A percentile compares a stretch with the other conserved stretches of the same genome.
Evolutionary conservation across 2,888 invertebrate species (phyloP).

Genomic region (Calephelis perditalis): DNA sequence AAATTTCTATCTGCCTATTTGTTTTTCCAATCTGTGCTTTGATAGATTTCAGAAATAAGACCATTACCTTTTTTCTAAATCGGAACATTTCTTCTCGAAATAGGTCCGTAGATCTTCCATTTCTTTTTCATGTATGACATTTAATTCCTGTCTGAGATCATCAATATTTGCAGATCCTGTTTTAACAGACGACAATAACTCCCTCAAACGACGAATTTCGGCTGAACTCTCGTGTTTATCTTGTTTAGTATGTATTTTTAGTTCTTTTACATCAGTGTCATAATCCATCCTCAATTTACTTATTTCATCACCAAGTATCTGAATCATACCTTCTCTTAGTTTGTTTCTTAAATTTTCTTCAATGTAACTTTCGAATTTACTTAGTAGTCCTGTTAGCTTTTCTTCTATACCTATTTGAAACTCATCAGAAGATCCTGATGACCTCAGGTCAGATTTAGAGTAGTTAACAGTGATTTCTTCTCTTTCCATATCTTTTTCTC

Average conservation of each 20-base stretch:
- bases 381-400: conserved; percentile 50
- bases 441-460: conserved; percentile 60
- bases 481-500: conserved; percentile 71
- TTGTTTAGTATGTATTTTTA: conserved; percentile 67
- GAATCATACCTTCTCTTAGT: conserved; percentile 75
- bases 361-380: conserved; percentile 54
- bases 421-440: conserved; percentile 55
- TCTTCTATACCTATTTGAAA: conserved; percentile 59
- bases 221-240: conserved; percentile 76
- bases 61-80: conserved; percentile 84
- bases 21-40: no score
- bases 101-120: conserved; percentile 89
- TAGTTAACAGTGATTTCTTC: conserved; percentile 66
- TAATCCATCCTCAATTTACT: conserved; percentile 62
- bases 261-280: conserved; percentile 57
- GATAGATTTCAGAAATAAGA: not conserved
- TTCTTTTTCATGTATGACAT: conserved; percentile 83
- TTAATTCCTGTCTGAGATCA: conserved; percentile 78
- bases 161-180: conserved; percentile 77
- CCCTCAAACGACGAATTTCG: conserved; percentile 75
- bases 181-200: conserved; percentile 76
- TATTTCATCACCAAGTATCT: conserved; percentile 74
- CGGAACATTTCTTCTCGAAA: conserved; percentile 88
- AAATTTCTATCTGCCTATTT: no score
- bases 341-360: conserved; percentile 65